Evolutionary conservation across 2,113 vertebrate species (phyloP), one percentile per base, ranked within the genome.

Genomic region (Catagonus wagneri): DNA sequence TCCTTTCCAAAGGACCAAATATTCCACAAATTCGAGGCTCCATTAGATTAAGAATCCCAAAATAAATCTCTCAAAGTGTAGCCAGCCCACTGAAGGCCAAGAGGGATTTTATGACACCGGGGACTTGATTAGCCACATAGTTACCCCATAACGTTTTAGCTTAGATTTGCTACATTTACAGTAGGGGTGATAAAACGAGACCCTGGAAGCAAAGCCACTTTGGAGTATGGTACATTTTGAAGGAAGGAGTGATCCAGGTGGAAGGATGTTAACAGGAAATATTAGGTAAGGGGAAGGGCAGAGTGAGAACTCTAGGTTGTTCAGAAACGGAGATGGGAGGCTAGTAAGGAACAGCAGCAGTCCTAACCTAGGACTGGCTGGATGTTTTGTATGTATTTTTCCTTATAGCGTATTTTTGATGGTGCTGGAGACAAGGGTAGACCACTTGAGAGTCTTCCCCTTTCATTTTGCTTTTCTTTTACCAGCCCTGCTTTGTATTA

Each of bases 391-490:
- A 15, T 66, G 10, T 32, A 13, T 19, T 29, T 69, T 78, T 3
- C 34, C 65, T 36, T 9, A 2, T 69, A 0, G 4, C 66, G 5
- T 29, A 2, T 27, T 29, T 65, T 95, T 83, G 50, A 22, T 75
- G 32, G 32, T 72, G 13, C 75, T 80, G 29, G 78, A 83, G 84
- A 58, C 20, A 83, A 58, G 60, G 34, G 1, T n/a, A 86, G 71
- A 39, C 17, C 20, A 36, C 27, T 54, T 74, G 89, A 84, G 39
- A 92, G 60, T 63, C 50, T 32, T 58, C 54, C 5, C 22, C 50
- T 71, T 87, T 68, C 25, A 19, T 90, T 94, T 88, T 88, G 29
- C 72, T 52, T 4, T 39, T 88, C 44, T 80, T 88, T 34, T 79
- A 15, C 23, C 14, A n/a, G 52, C 25, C 27, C 32, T 8, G 23